A percentile compares a stretch with the other conserved stretches of the same genome.
Evolutionary conservation across 2,113 vertebrate species (phyloP).

Genomic region (Coryphaenoides rupestris): DNA sequence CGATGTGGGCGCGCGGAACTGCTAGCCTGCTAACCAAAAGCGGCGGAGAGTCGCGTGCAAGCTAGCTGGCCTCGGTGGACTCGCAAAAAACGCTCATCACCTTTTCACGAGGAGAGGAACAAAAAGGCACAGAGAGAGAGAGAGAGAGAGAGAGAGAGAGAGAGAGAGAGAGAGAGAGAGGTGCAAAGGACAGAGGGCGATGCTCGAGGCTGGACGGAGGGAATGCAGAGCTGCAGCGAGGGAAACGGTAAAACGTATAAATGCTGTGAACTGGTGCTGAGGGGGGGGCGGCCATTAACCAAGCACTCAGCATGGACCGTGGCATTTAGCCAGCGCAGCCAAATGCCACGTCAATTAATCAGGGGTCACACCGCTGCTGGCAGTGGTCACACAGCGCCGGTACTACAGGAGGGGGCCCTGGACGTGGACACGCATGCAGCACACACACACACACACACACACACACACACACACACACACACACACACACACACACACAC

Average conservation of each 20-base stretch:
- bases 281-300: slow-evolving; percentile 54
- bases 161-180: slow-evolving; percentile 6
- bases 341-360: slow-evolving; percentile 72
- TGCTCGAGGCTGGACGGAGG: slow-evolving; percentile 6
- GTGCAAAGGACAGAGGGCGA: slow-evolving; percentile 12
- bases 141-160: background rate
- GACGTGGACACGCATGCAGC: slow-evolving; percentile 5
- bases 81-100: slow-evolving; percentile 40
- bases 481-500: background rate
- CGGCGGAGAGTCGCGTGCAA: slow-evolving; percentile 22
- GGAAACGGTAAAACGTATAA: background rate
- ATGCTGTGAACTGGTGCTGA: slow-evolving; percentile 18
- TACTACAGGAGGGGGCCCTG: slow-evolving; percentile 25
- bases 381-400: slow-evolving; percentile 57
- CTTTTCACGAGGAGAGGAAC: slow-evolving; percentile 40
- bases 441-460: background rate
- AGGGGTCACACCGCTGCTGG: slow-evolving; percentile 56
- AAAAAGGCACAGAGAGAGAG: slow-evolving; percentile 3
- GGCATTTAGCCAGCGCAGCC: slow-evolving; percentile 62
- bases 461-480: background rate
- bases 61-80: slow-evolving; percentile 19
- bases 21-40: slow-evolving; percentile 14
- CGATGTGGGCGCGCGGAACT: slow-evolving; percentile 4
- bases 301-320: slow-evolving; percentile 56
- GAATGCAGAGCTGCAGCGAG: slow-evolving; percentile 4